Evolutionary conservation across 2,888 invertebrate species (phyloP).

Genomic region (Nemotelus pantherinus): DNA sequence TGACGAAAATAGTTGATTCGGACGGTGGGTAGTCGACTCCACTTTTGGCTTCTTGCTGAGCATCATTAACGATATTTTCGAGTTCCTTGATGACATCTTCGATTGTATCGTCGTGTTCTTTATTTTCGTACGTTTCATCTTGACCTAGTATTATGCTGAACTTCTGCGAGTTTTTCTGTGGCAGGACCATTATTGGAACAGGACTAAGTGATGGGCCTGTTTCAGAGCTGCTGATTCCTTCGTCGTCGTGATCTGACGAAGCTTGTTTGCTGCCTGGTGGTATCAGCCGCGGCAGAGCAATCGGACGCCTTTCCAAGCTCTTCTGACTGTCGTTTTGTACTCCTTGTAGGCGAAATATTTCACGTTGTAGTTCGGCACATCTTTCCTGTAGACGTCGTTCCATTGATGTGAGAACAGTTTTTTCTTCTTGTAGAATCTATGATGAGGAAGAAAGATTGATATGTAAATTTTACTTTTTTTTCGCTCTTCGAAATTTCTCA

Average conservation of each 20-base stretch:
- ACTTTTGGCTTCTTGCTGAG: constrained; percentile 72
- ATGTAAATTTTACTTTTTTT: neutral
- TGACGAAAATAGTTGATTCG: constrained; percentile 29
- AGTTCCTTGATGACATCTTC: constrained; percentile 89
- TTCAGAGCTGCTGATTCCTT: constrained; percentile 88
- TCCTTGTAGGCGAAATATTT: constrained; percentile 69
- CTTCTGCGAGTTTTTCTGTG: constrained; percentile 68
- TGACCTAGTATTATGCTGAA: constrained; percentile 58
- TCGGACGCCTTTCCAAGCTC: constrained; percentile 61
- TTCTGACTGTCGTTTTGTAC: constrained; percentile 64
- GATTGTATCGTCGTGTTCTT: constrained; percentile 77
- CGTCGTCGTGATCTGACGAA: constrained; percentile 84
- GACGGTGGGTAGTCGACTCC: constrained; percentile 5
- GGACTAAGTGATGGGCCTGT: constrained; percentile 76
- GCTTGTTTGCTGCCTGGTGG: constrained; percentile 63
- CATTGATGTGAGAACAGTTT: constrained; percentile 76
- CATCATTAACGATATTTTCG: constrained; percentile 85
- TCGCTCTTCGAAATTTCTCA: constrained; percentile 55
- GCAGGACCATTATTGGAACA: constrained; percentile 67
- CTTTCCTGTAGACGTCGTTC: constrained; percentile 80
- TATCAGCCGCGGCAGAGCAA: constrained; percentile 62
- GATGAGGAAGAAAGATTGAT: constrained; percentile 5
- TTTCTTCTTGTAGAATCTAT: constrained; percentile 80
- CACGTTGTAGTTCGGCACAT: constrained; percentile 78
- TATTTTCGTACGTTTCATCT: constrained; percentile 54